Conservation (phyloP, 2,797 vertebrate genomes). For the Falco biarmicus region DNA sequence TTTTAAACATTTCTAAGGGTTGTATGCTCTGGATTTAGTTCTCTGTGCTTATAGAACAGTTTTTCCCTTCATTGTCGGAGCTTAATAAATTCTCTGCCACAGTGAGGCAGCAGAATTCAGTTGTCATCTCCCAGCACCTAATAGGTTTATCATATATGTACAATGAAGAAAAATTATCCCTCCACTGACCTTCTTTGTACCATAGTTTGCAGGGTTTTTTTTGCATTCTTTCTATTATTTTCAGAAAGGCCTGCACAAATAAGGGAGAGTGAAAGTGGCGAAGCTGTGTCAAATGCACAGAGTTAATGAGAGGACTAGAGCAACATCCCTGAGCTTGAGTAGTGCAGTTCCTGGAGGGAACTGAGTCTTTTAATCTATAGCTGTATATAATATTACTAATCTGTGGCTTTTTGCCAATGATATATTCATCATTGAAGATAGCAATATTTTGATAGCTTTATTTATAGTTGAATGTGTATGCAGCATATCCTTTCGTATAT, state of each 20-base stretch:
- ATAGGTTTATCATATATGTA: not conserved
- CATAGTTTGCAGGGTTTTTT: not conserved
- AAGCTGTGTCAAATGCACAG: not conserved
- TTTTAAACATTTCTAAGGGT: not conserved
- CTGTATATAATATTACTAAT: not conserved
- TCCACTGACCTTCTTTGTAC: not conserved
- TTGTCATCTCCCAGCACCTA: not conserved
- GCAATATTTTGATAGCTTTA: not conserved
- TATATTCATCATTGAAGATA: not conserved
- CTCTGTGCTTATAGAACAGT: not conserved
- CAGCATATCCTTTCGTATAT: not conserved
- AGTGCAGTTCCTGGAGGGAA: not conserved
- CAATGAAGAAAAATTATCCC: not conserved
- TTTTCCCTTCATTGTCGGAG: not conserved
- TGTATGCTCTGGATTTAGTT: not conserved
- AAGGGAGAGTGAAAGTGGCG: not conserved
- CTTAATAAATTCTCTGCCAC: not conserved
- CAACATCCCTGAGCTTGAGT: not conserved
- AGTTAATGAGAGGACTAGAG: not conserved
- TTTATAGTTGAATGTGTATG: not conserved
- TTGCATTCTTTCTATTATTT: not conserved
- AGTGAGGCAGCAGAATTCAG: slow-evolving; percentile 31
- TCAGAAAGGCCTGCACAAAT: not conserved
- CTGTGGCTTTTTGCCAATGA: not conserved
- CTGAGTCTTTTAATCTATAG: not conserved